Evolutionary conservation across 2,113 vertebrate genomes (phyloP).

Genomic region (Globicephala melas): DNA sequence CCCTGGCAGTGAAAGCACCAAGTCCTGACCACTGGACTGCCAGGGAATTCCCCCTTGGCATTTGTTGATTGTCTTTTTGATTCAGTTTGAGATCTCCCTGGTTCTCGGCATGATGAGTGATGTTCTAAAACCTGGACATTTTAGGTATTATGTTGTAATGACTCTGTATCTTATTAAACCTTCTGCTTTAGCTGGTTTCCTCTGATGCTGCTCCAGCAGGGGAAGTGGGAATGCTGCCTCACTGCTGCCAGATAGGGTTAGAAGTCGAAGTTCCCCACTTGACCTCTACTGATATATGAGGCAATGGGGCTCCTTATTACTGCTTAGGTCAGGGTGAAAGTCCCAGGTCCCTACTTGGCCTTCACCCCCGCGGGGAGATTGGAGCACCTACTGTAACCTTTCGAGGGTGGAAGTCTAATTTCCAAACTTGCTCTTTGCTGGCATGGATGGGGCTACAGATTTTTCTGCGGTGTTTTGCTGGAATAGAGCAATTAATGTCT

Average conservation of each 20-base stretch:
- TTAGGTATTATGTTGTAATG: background rate
- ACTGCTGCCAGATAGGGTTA: background rate
- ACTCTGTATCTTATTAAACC: background rate
- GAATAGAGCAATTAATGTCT: background rate
- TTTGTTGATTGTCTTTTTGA: background rate
- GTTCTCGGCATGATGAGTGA: background rate
- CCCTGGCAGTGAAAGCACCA: too few relatives aligned
- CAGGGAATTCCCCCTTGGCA: too few relatives aligned
- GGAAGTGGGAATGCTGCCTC: background rate
- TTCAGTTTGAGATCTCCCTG: background rate
- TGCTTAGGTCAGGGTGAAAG: background rate
- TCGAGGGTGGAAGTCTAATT: background rate
- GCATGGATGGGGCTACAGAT: background rate
- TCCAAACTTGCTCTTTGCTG: background rate
- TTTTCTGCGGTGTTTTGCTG: background rate
- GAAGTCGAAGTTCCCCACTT: background rate
- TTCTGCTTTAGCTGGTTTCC: background rate
- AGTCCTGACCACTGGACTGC: too few relatives aligned
- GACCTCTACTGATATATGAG: background rate
- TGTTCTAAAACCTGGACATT: background rate
- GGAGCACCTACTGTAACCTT: background rate
- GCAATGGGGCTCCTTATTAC: background rate
- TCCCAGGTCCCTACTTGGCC: background rate
- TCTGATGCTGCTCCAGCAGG: too few relatives aligned
- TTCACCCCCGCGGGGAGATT: background rate